Conservation (phyloP, 2,113 vertebrate species). For the Cryptoleucopteryx plumbea region DNA sequence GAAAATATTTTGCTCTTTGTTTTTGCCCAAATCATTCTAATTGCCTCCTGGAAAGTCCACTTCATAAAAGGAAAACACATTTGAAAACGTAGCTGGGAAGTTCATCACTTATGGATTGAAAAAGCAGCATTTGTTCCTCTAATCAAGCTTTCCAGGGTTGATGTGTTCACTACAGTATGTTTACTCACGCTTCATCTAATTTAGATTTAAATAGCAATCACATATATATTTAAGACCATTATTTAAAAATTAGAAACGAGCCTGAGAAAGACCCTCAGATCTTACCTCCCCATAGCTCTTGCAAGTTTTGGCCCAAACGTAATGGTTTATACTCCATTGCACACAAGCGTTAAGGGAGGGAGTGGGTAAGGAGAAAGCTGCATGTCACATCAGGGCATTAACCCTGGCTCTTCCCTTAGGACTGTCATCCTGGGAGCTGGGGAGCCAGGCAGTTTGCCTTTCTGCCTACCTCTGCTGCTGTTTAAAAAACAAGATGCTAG, state of each 20-base stretch:
- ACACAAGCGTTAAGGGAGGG: not conserved
- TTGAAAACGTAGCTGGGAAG: conserved; percentile 12
- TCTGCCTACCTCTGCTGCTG: not conserved
- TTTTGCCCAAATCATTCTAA: conserved; percentile 42
- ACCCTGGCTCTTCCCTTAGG: not conserved
- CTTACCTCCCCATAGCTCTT: not conserved
- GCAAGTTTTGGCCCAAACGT: not conserved
- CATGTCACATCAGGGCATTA: not conserved
- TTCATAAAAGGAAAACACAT: conserved; percentile 47
- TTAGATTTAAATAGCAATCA: conserved; percentile 3
- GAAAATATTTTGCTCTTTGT: conserved; percentile 54
- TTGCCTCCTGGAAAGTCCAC: conserved; percentile 46
- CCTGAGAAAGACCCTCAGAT: not conserved
- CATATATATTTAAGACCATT: not conserved
- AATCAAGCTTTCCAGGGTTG: not conserved
- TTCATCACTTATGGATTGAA: conserved; percentile 18
- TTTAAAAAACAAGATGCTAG: not conserved
- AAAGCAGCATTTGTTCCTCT: conserved; percentile 20
- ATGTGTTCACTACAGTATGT: not conserved
- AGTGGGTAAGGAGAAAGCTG: not conserved
- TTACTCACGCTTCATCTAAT: not conserved
- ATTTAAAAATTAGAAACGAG: not conserved
- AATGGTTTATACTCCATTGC: not conserved
- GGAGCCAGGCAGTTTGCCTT: not conserved
- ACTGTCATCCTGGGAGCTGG: not conserved